Base-by-base conservation (phyloP, 2,113 vertebrate species). In the Gobio gobio region DNA sequence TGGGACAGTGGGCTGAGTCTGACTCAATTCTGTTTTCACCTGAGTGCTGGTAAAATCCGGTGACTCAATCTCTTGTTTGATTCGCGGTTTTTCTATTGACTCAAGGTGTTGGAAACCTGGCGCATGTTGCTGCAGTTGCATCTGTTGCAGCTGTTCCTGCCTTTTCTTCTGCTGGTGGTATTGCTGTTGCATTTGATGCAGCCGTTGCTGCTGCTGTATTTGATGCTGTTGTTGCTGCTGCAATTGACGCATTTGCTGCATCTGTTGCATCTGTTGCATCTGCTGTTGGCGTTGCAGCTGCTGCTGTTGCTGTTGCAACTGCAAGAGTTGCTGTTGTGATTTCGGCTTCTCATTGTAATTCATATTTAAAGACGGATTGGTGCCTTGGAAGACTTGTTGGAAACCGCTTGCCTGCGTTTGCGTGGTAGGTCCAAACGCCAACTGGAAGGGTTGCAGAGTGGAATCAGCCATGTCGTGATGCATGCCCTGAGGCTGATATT, bases 391-490 rank as follows among this genome's bases (percentile, higher is more conserved):
- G 83, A 96, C 95, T 0, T 97, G 93, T 87, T 96, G 94, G 78
- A 97, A 93, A 8, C 95, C 94, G 13, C 95, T 75, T 14, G 93
- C 88, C 88, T 96, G 95, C 89, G 94, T 94, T 29, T 95, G 96
- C 90, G 97, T 97, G 91, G 94, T 95, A 86, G 96, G 94, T 85
- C 97, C 95, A 40, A 98, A 99, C 0, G 97, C 96, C 80, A 97
- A 61, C 89, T 98, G 98, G 90, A 99, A 98, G 82, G 97, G 94
- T 72, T 99, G 97, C 91, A 99, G 80, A 7, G 97, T 94, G 82
- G 97, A 89, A 2, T 91, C 92, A 29, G 90, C 91, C 76, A 93
- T 26, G 6, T 90, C 22, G 20, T 92, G 94, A 20, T 91, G 7
- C 0, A 91, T 76, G 79, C 83, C 83, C 2, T 93, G 93, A 22